Evolutionary conservation across 2,113 vertebrate species (phyloP).

Genomic region (Lagopus leucura): DNA sequence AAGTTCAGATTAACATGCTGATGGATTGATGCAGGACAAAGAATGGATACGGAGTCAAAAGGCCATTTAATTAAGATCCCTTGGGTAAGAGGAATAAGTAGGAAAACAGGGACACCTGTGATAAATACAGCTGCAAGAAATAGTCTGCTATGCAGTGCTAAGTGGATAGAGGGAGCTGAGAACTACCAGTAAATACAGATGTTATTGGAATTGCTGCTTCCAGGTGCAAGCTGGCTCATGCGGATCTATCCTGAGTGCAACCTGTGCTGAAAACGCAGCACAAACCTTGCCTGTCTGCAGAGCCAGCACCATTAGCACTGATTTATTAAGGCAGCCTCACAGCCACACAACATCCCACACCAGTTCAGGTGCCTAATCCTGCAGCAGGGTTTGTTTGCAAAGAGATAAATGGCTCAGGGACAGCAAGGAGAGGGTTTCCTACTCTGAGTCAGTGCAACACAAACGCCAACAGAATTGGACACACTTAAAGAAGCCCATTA

Average conservation of each 20-base stretch:
- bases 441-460: not conserved
- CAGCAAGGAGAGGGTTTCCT: not conserved
- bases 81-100: not conserved
- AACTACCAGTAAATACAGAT: not conserved
- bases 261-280: not conserved
- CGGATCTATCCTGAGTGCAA: rapidly evolving
- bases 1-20: not conserved
- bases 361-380: not conserved
- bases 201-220: not conserved
- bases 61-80: not conserved
- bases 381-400: not conserved
- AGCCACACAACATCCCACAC: rapidly evolving
- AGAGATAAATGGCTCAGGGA: not conserved
- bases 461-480: not conserved
- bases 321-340: not conserved
- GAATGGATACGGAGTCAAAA: not conserved
- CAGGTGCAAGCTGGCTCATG: not conserved
- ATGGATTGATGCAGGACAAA: not conserved
- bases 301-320: not conserved
- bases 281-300: not conserved
- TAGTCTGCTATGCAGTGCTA: too few relatives aligned
- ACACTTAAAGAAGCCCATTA: not conserved
- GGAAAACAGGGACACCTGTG: not conserved
- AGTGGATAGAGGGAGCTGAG: not conserved
- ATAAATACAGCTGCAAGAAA: not conserved